Conservation (phyloP, 2,888 invertebrate species). For the Thereva nobilitata region DNA sequence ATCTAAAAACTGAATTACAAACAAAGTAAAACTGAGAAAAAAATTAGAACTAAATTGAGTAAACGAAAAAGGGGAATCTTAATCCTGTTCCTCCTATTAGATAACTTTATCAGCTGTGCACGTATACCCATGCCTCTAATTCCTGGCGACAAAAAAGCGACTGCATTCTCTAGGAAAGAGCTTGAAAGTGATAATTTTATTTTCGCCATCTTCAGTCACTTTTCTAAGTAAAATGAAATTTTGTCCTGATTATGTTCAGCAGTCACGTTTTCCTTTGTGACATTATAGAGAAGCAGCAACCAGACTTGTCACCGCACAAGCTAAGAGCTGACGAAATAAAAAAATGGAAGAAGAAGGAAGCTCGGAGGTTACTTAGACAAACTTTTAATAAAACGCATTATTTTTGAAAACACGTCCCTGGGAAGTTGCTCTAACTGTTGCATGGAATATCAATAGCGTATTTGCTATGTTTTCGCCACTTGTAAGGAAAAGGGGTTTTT, state of each 20-base stretch:
- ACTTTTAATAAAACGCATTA: constrained; percentile 30
- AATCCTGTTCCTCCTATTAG: too few relatives aligned
- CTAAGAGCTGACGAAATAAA: neutral
- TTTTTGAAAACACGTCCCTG: constrained; percentile 8
- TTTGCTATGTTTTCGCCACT: too few relatives aligned
- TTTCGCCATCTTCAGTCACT: constrained; percentile 32
- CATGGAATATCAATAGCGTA: constrained; percentile 31
- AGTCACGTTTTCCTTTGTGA: constrained; percentile 30
- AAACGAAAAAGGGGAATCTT: too few relatives aligned
- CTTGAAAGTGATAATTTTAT: constrained; percentile 25
- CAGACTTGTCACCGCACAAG: too few relatives aligned
- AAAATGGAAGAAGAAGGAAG: neutral
- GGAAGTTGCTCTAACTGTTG: constrained; percentile 28
- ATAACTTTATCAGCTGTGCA: too few relatives aligned
- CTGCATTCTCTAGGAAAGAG: too few relatives aligned
- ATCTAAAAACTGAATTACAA: too few relatives aligned
- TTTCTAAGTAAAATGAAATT: constrained; percentile 31
- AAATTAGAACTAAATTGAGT: too few relatives aligned
- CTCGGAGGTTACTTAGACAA: constrained; percentile 15
- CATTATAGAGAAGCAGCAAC: constrained; percentile 7
- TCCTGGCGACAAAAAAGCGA: too few relatives aligned
- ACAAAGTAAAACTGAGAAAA: too few relatives aligned
- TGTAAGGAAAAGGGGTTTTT: too few relatives aligned
- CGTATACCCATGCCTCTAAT: too few relatives aligned
- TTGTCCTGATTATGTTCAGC: constrained; percentile 28